phyloP scores from a whole-genome alignment of 2,888 invertebrate species.

The Odontocolon sp. region DNA sequence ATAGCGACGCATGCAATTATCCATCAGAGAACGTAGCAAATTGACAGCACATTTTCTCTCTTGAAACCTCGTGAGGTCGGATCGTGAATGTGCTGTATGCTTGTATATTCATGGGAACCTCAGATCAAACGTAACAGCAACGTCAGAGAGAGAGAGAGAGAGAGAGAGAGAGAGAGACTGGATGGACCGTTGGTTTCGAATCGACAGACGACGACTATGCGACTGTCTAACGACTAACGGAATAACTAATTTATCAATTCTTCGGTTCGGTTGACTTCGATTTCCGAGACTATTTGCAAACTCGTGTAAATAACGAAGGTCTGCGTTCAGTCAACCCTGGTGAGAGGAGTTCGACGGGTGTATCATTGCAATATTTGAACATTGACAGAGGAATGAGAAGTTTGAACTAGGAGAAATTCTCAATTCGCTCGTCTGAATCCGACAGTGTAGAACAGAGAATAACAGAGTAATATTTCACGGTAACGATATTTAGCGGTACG shows the following conservation, averaged over 20 bases:
- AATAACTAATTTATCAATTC: slow-evolving; percentile 81
- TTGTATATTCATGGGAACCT: slow-evolving; percentile 69
- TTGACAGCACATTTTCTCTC: background rate
- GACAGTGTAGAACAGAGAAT: background rate
- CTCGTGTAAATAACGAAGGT: slow-evolving; percentile 73
- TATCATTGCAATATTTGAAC: slow-evolving; percentile 39
- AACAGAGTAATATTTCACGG: slow-evolving; percentile 73
- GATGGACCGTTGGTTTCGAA: slow-evolving; percentile 38
- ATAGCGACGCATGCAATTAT: too few species aligned
- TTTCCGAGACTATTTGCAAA: slow-evolving; percentile 77
- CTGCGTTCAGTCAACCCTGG: slow-evolving; percentile 18
- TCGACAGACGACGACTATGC: slow-evolving; percentile 41
- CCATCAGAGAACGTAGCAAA: too few species aligned
- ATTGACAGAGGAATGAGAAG: background rate
- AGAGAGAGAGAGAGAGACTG: background rate
- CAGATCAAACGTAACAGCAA: slow-evolving; percentile 76
- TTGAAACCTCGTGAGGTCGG: background rate
- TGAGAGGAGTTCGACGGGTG: slow-evolving; percentile 24
- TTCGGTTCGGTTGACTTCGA: slow-evolving; percentile 80
- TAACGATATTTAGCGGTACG: slow-evolving; percentile 75
- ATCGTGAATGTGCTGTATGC: slow-evolving; percentile 26
- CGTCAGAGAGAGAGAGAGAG: slow-evolving; percentile 44
- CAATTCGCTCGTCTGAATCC: background rate
- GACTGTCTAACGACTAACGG: slow-evolving; percentile 74
- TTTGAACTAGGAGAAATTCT: background rate